Evolutionary conservation across 2,113 vertebrate species (phyloP), one percentile per base, ranked within the genome.

Genomic region (Atlantisia rogersi): DNA sequence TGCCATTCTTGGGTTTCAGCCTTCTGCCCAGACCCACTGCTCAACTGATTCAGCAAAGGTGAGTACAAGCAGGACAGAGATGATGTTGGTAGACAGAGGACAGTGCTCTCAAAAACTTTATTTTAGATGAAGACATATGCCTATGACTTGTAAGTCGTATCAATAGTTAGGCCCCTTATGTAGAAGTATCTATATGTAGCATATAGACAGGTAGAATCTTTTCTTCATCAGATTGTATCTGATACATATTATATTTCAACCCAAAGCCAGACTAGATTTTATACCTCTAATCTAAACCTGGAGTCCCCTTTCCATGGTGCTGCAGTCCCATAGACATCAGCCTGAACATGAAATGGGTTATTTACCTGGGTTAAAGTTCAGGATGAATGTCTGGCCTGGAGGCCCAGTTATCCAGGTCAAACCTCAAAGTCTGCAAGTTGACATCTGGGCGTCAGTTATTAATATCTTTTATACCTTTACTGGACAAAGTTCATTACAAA

Each of bases 111-210:
- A 90, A 63, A 52, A n/a, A 10, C 15, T 65, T 70, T 79, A 37
- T 39, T 87, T 87, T 37, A 68, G 25, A 32, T 80, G 28, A 85
- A 69, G 81, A 50, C 5, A 25, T 24, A 60, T 13, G 56, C 1
- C 29, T 60, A 18, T 0, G 0, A 44, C 19, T 0, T 0, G 4
- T 55, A 73, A 79, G 16, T 39, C 31, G 39, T 21, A 50, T 4
- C 42, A 28, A 31, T 60, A 25, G 12, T 56, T 62, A 82, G 32
- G 29, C 48, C 3, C 2, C 25, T 65, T 56, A 35, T 1, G 13
- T 26, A 65, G 19, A 79, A 75, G 19, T 79, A 79, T 18, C n/a
- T 53, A 42, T 26, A 88, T 65, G 48, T 24, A 78, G 21, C 8
- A 40, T 69, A 83, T 90, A 82, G n/a, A 48, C 0, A 63, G 19